These are phyloP conservation scores for Megathymus violae DNA, from an alignment of 1,140 invertebrate species.

Conservation along the genomic window DNA sequence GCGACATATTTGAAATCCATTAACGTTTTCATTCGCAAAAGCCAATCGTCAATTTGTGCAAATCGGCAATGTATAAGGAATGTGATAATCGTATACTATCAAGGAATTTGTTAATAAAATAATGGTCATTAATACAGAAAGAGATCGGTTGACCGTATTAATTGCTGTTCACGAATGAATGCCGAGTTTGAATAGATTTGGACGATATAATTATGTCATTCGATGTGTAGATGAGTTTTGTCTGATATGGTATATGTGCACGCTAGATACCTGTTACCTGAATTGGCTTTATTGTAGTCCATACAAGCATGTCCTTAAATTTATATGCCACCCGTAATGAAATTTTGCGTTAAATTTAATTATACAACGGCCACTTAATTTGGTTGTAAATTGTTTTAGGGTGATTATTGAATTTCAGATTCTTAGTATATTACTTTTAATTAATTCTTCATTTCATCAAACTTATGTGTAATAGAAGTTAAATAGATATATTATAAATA, in stretches of 20 bases:
- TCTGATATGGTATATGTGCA: background rate
- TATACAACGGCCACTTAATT: too few species aligned
- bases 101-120: slow-evolving; percentile 11
- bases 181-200: slow-evolving; percentile 34
- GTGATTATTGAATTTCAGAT: too few species aligned
- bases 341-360: background rate
- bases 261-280: background rate
- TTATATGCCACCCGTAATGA: background rate
- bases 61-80: slow-evolving; percentile 7
- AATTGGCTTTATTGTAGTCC: too few species aligned
- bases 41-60: background rate
- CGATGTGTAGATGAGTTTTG: slow-evolving; percentile 23
- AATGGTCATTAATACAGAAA: slow-evolving; percentile 35
- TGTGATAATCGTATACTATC: background rate
- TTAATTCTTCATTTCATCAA: too few species aligned
- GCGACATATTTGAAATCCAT: background rate
- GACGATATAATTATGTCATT: slow-evolving; percentile 2
- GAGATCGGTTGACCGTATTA: slow-evolving; percentile 53
- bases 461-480: too few species aligned
- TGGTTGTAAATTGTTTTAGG: too few species aligned
- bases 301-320: too few species aligned
- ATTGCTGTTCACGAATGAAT: slow-evolving; percentile 47
- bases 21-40: background rate
- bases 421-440: too few species aligned
- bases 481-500: too few species aligned